Evolutionary conservation across 2,797 vertebrate species (phyloP).

Genomic region (Etheostoma perlongum): DNA sequence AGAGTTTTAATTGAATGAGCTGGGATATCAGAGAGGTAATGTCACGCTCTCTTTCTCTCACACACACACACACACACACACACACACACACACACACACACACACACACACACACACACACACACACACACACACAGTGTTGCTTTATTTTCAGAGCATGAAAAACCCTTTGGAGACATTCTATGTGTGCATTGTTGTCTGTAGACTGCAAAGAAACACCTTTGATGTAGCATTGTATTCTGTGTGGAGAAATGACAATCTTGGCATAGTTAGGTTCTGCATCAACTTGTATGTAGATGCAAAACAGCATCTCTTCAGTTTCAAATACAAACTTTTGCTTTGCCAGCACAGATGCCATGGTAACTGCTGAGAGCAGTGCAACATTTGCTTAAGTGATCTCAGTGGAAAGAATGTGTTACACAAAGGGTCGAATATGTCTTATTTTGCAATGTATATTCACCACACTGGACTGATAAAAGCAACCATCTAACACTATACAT

Average conservation of each 20-base stretch:
- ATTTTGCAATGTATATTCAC: constrained; percentile 6
- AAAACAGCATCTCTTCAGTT: constrained; percentile 24
- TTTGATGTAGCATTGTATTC: not conserved
- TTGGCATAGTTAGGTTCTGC: constrained; percentile 15
- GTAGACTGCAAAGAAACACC: not conserved
- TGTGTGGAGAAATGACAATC: constrained; percentile 2
- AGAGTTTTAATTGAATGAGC: constrained; percentile 50
- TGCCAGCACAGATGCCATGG: constrained; percentile 44
- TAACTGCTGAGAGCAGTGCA: constrained; percentile 37
- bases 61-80: not conserved
- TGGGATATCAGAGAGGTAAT: constrained; percentile 20
- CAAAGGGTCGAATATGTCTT: constrained; percentile 8
- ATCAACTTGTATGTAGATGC: constrained; percentile 10
- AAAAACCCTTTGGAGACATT: not conserved
- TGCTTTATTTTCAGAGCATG: constrained; percentile 16
- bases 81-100: constrained; percentile 1
- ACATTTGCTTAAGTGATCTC: constrained; percentile 41
- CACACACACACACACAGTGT: not conserved
- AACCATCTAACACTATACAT: not conserved
- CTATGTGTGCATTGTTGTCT: not conserved
- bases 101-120: not conserved
- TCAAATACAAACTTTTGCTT: constrained; percentile 20
- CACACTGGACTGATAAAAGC: not conserved
- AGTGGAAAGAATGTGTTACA: constrained; percentile 29
- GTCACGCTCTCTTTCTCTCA: constrained; percentile 17